Evolutionary conservation across 2,797 vertebrate genomes (phyloP).

Genomic region (Karalla daura): DNA sequence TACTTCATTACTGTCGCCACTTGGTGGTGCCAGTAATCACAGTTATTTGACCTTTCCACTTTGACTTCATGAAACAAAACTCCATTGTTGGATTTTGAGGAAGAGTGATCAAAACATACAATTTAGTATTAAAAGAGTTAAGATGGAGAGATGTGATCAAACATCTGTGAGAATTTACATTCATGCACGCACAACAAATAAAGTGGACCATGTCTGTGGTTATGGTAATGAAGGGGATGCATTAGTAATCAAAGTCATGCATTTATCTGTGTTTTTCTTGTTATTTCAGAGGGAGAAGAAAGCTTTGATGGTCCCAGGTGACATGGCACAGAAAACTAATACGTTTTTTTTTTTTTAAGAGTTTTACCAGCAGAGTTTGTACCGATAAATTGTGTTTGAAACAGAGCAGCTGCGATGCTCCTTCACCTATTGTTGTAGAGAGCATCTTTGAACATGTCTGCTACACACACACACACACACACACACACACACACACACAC

Average conservation of each 20-base stretch:
- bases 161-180: background rate
- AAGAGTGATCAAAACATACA: background rate
- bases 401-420: constrained; percentile 31
- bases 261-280: background rate
- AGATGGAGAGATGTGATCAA: background rate
- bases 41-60: constrained; percentile 6
- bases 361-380: constrained; percentile 24
- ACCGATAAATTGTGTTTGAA: constrained; percentile 33
- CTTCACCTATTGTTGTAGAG: constrained; percentile 23
- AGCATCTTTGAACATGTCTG: constrained; percentile 35
- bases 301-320: constrained; percentile 29
- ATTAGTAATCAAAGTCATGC: too few species aligned
- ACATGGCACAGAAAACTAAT: constrained; percentile 6
- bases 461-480: constrained; percentile 25
- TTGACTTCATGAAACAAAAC: constrained; percentile 1
- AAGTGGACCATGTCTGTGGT: background rate
- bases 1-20: constrained; percentile 53
- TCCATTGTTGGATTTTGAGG: background rate
- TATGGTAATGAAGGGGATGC: background rate
- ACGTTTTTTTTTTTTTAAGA: constrained; percentile 15
- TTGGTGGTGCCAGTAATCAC: constrained; percentile 71
- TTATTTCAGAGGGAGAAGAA: background rate
- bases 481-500: constrained; percentile 20
- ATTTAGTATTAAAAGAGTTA: too few species aligned
- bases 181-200: background rate